Evolutionary conservation across 2,797 vertebrate species (phyloP).

Genomic region (Arnoldichthys spilopterus): DNA sequence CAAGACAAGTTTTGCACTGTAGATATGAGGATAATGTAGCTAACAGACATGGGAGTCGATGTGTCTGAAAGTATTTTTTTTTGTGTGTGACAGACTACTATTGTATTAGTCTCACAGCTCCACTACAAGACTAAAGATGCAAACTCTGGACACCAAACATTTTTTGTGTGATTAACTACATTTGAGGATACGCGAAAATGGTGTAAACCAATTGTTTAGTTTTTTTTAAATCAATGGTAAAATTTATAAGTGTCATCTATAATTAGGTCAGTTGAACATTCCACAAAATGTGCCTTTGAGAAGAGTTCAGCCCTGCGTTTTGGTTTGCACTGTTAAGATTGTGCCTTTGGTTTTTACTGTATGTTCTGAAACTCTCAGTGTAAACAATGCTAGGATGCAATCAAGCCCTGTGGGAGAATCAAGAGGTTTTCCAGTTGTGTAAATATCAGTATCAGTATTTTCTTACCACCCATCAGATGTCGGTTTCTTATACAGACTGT

Average conservation of each 20-base stretch:
- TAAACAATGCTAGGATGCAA: conserved; percentile 67
- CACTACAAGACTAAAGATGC: not conserved
- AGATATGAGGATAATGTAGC: not conserved
- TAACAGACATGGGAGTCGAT: not conserved
- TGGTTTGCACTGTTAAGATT: conserved; percentile 90
- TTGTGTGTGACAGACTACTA: no score
- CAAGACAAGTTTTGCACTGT: no score
- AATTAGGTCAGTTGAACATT: conserved; percentile 85
- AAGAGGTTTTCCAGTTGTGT: conserved; percentile 79
- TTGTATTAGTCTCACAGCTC: not conserved
- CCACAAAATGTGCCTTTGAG: conserved; percentile 77
- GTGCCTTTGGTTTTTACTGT: conserved; percentile 78
- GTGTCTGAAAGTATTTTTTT: no score
- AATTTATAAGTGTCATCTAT: conserved; percentile 47
- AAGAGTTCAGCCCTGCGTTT: conserved; percentile 81
- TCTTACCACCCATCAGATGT: conserved; percentile 81
- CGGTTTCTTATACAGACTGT: conserved; percentile 68
- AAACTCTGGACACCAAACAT: not conserved
- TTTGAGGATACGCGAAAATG: not conserved
- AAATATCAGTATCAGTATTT: conserved; percentile 84
- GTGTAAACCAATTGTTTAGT: not conserved
- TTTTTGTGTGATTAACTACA: not conserved
- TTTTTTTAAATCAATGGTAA: not conserved
- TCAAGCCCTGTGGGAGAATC: conserved; percentile 64
- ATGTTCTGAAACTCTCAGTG: conserved; percentile 68